Evolutionary conservation across 1,140 invertebrate genomes (phyloP).

Genomic region (Drosophila ambigua): DNA sequence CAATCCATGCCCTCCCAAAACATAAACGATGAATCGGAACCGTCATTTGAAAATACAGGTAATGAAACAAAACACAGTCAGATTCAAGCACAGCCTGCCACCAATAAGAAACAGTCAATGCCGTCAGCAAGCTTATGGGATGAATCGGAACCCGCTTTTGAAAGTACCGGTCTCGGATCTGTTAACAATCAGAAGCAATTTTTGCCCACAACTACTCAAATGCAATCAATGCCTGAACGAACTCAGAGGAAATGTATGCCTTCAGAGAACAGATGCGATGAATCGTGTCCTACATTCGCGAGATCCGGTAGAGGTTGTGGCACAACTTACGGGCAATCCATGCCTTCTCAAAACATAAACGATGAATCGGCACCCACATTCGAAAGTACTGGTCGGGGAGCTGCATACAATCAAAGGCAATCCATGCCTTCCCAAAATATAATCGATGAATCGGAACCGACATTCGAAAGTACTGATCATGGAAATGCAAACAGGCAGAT

Average conservation of each 20-base stretch:
- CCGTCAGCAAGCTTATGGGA: conserved; percentile 9
- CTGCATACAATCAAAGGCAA: too few species aligned
- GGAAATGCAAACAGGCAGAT: too few species aligned
- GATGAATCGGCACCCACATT: conserved; percentile 3
- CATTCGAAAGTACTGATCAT: too few species aligned
- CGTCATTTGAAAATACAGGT: background rate
- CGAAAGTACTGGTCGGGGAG: background rate
- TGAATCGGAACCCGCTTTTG: background rate
- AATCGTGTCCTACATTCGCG: background rate
- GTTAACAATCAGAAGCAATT: too few species aligned
- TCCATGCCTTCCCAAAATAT: conserved; percentile 1
- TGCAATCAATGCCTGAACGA: too few species aligned
- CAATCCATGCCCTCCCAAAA: background rate
- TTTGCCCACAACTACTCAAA: too few species aligned
- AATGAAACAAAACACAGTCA: background rate
- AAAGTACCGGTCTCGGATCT: too few species aligned
- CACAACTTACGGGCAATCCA: background rate
- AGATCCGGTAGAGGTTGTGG: background rate
- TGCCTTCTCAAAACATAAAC: conserved; percentile 1
- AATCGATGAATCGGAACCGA: background rate
- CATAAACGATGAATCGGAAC: background rate
- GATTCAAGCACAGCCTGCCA: too few species aligned
- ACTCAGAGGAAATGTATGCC: too few species aligned
- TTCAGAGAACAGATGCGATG: background rate
- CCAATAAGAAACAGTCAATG: background rate